Evolutionary conservation across 2,113 vertebrate species (phyloP).

Genomic region (Pleuronectes platessa): DNA sequence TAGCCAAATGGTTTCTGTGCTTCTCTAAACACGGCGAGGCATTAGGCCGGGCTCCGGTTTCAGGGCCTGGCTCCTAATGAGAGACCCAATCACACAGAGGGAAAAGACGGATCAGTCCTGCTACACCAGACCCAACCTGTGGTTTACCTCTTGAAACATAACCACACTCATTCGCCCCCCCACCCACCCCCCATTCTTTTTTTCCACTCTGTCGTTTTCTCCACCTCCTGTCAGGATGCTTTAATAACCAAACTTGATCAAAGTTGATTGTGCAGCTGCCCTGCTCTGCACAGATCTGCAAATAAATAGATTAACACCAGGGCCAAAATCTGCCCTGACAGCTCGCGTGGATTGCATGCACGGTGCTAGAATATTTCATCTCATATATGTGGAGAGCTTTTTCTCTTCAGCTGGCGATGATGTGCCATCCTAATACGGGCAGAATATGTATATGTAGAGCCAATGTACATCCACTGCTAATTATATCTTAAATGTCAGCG

Average conservation of each 20-base stretch:
- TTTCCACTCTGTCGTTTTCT: conserved; percentile 35
- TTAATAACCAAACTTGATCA: conserved; percentile 66
- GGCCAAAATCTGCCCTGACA: conserved; percentile 41
- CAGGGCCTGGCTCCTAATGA: conserved; percentile 82
- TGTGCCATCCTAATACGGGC: neutral
- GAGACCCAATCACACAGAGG: conserved; percentile 80
- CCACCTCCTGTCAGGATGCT: conserved; percentile 65
- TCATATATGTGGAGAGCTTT: conserved; percentile 21
- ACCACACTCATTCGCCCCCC: conserved; percentile 57
- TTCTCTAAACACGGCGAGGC: conserved; percentile 82
- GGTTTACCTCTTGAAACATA: conserved; percentile 80
- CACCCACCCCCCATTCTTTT: conserved; percentile 34
- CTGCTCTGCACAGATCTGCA: conserved; percentile 60
- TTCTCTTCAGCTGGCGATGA: conserved; percentile 7
- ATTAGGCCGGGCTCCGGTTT: conserved; percentile 83
- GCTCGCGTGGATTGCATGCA: conserved; percentile 28
- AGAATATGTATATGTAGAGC: conserved; percentile 14
- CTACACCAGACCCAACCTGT: conserved; percentile 79
- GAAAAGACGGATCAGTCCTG: conserved; percentile 79
- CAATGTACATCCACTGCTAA: neutral
- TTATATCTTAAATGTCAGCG: neutral
- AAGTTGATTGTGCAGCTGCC: conserved; percentile 74
- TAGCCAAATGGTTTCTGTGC: conserved; percentile 81
- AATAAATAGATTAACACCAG: conserved; percentile 73
- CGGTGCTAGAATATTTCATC: conserved; percentile 30